These are phyloP conservation scores for Amphibalanus amphitrite DNA, from an alignment of 1,140 invertebrate species.

Conservation along the genomic window DNA sequence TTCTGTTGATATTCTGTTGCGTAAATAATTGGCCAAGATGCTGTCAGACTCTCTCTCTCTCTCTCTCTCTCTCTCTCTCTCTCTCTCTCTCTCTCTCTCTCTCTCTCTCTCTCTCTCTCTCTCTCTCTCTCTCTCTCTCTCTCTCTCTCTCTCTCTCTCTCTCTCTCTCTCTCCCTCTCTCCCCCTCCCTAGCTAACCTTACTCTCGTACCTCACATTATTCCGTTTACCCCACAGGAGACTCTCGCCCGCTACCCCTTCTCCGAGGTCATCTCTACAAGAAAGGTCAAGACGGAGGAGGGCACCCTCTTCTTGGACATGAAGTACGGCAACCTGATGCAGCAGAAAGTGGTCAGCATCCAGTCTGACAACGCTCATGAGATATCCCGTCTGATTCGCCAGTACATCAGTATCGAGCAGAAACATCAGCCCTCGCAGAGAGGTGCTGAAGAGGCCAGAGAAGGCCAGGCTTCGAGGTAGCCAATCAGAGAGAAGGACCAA, in stretches of 20 bases:
- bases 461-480: neutral
- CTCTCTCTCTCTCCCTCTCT: too few species aligned
- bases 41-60: too few species aligned
- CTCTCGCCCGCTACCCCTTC: conserved; percentile 75
- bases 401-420: conserved; percentile 76
- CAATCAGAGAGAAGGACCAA: neutral
- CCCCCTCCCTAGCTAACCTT: too few species aligned
- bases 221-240: conserved; percentile 40
- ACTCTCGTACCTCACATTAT: too few species aligned
- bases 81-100: too few species aligned
- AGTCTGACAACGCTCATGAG: conserved; percentile 91
- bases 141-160: too few species aligned
- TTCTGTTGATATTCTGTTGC: too few species aligned
- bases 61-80: too few species aligned
- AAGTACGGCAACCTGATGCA: conserved; percentile 93
- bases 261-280: conserved; percentile 88
- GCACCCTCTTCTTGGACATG: conserved; percentile 85
- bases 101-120: too few species aligned
- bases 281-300: conserved; percentile 80
- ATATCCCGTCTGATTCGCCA: conserved; percentile 87
- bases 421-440: conserved; percentile 14
- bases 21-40: too few species aligned
- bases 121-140: too few species aligned
- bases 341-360: conserved; percentile 82
- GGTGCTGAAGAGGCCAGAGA: neutral